Evolutionary conservation across 2,113 vertebrate species (phyloP).

Genomic region (Archilochus colubris): DNA sequence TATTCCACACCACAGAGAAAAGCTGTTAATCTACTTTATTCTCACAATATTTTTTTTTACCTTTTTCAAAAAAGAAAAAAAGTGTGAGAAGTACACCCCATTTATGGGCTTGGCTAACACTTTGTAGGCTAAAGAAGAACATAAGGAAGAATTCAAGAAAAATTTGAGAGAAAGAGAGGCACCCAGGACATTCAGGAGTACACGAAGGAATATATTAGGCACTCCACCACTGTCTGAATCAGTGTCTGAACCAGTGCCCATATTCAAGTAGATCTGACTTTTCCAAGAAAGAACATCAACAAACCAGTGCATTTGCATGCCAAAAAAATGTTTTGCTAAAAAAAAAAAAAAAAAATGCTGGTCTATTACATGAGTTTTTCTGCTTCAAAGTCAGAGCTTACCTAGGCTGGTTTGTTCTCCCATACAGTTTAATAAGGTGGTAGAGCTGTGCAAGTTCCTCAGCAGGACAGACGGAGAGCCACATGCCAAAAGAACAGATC

Average conservation of each 20-base stretch:
- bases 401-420: not conserved
- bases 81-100: rapidly evolving
- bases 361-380: not conserved
- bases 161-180: not conserved
- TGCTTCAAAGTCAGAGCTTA: not conserved
- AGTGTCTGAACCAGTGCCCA: not conserved
- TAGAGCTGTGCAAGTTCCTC: not conserved
- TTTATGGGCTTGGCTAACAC: not conserved
- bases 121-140: not conserved
- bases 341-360: not conserved
- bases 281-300: not conserved
- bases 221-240: not conserved
- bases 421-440: not conserved
- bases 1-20: not conserved
- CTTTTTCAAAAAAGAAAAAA: not conserved
- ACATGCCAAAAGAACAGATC: not conserved
- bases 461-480: not conserved
- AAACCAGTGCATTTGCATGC: not conserved
- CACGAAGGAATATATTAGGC: not conserved
- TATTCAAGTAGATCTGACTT: not conserved
- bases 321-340: not conserved
- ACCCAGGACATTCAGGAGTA: not conserved
- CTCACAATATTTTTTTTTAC: not conserved
- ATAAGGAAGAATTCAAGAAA: not conserved
- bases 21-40: not conserved